Evolutionary conservation across 2,113 vertebrate species (phyloP).

Genomic region (Pseudorasbora parva): DNA sequence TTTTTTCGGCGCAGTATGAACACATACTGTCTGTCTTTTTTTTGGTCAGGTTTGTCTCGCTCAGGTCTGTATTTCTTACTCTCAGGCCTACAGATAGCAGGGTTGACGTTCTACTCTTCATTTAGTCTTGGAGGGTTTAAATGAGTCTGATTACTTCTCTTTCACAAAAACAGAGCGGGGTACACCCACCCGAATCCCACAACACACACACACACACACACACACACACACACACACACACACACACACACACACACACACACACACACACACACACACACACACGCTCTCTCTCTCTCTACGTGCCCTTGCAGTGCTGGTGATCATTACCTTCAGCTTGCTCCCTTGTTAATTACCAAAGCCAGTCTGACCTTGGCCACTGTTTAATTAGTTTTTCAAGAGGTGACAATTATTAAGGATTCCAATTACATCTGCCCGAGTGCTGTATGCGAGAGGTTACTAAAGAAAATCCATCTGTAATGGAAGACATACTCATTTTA

Average conservation of each 20-base stretch:
- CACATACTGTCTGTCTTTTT: not conserved
- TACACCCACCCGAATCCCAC: constrained; percentile 1
- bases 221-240: not conserved
- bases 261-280: not conserved
- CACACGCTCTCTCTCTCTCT: not conserved
- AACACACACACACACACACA: not conserved
- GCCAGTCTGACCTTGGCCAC: constrained; percentile 86
- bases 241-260: not conserved
- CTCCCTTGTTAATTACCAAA: constrained; percentile 90
- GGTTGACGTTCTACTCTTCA: constrained; percentile 29
- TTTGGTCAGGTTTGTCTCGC: not conserved
- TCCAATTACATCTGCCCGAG: constrained; percentile 64
- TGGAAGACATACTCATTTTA: constrained; percentile 21
- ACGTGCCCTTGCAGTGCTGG: constrained; percentile 84
- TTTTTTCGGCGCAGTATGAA: too few relatives aligned
- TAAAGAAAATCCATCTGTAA: constrained; percentile 12
- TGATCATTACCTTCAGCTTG: constrained; percentile 88
- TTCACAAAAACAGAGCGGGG: constrained; percentile 26
- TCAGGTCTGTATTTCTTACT: not conserved
- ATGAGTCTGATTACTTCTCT: constrained; percentile 38
- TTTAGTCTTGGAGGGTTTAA: constrained; percentile 45
- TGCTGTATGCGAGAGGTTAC: constrained; percentile 28
- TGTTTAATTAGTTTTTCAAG: constrained; percentile 88
- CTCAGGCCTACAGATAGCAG: constrained; percentile 35
- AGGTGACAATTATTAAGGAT: constrained; percentile 74